These are phyloP conservation scores for Zoroaster sp. DNA, from an alignment of 53 echinoderm and acorn worm species.

Conservation along the genomic window DNA sequence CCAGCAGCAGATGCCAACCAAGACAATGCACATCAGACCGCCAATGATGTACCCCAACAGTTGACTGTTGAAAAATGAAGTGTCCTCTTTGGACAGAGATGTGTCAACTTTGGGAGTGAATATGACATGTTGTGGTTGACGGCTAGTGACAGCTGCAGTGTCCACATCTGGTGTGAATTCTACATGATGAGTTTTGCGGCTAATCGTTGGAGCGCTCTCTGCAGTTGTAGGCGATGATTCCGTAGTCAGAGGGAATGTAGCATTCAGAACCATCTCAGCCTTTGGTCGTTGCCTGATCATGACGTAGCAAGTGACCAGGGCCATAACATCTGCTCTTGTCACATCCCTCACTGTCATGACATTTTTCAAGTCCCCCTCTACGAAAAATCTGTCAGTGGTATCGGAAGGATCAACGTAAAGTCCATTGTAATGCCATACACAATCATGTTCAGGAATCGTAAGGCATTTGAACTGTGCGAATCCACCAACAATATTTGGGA, in stretches of 20 bases:
- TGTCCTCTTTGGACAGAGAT: neutral
- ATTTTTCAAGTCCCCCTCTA: neutral
- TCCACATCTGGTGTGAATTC: too few species aligned
- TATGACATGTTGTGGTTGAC: too few species aligned
- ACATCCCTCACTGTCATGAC: neutral
- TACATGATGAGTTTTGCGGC: too few species aligned
- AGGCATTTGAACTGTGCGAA: neutral
- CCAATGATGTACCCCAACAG: constrained; percentile 23
- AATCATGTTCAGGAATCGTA: neutral
- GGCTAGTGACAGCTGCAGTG: too few species aligned
- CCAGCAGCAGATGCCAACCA: constrained; percentile 37
- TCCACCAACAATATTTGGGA: neutral
- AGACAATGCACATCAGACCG: constrained; percentile 27
- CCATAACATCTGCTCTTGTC: neutral
- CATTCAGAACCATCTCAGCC: neutral
- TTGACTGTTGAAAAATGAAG: too few species aligned
- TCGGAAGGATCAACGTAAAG: neutral
- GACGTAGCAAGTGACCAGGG: neutral
- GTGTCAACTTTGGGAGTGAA: neutral
- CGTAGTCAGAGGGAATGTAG: neutral
- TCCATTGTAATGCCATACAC: neutral
- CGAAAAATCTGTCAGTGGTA: neutral
- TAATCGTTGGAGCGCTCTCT: neutral
- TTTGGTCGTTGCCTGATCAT: neutral
- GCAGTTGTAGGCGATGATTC: neutral